These are phyloP conservation scores for Eupleurogrammus muticus DNA, from an alignment of 2,797 vertebrate species.

Conservation along the genomic window DNA sequence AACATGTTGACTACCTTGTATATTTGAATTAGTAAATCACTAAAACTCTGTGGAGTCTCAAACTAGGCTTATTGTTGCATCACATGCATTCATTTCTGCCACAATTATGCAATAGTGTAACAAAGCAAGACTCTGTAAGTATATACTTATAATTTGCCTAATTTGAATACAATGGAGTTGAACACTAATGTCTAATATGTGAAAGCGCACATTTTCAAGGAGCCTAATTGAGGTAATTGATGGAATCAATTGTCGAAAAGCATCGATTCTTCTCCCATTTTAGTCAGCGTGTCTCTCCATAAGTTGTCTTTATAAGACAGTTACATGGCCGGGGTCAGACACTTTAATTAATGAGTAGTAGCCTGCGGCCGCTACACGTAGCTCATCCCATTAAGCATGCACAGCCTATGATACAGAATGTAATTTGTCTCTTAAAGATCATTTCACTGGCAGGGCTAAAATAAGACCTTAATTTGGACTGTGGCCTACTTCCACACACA, in stretches of 20 bases:
- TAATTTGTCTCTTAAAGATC: constrained; percentile 75
- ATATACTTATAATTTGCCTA: neutral
- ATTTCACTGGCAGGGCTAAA: constrained; percentile 60
- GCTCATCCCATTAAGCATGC: constrained; percentile 72
- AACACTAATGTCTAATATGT: constrained; percentile 22
- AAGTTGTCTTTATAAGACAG: constrained; percentile 54
- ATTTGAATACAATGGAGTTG: neutral
- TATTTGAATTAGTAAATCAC: neutral
- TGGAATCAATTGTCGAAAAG: constrained; percentile 47
- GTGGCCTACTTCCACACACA: constrained; percentile 59
- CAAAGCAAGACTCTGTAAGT: neutral
- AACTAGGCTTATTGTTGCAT: neutral
- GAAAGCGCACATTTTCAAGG: constrained; percentile 20
- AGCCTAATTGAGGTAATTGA: constrained; percentile 56
- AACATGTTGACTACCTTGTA: neutral
- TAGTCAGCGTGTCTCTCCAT: constrained; percentile 38
- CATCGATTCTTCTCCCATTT: constrained; percentile 41
- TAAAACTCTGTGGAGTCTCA: neutral
- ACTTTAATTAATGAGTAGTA: constrained; percentile 61
- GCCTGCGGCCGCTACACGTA: constrained; percentile 56
- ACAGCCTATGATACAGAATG: constrained; percentile 61
- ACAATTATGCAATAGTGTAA: neutral
- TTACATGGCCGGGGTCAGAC: constrained; percentile 59
- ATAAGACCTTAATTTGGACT: constrained; percentile 64
- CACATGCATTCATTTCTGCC: neutral